Evolutionary conservation across 2,888 invertebrate genomes (phyloP).

Genomic region (Eupithecia dodoneata): DNA sequence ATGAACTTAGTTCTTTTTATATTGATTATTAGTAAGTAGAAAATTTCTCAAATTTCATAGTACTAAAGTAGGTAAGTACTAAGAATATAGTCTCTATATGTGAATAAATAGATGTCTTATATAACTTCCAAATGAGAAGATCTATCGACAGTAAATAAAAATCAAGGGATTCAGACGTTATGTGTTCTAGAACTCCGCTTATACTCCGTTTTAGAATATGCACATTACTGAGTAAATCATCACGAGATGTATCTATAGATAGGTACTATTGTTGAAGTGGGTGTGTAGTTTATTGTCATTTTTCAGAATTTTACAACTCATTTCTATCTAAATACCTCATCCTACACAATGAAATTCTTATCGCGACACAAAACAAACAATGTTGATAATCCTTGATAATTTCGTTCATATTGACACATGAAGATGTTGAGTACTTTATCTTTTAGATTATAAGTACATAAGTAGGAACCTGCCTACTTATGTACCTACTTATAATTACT

Average conservation of each 20-base stretch:
- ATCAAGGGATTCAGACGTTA: too few relatives aligned
- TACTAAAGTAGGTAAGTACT: too few relatives aligned
- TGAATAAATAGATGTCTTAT: too few relatives aligned
- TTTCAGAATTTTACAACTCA: neutral
- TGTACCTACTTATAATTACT: neutral
- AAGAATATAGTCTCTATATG: too few relatives aligned
- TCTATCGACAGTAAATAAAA: too few relatives aligned
- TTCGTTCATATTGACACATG: constrained; percentile 8
- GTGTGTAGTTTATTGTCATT: neutral
- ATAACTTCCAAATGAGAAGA: too few relatives aligned
- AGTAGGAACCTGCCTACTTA: neutral
- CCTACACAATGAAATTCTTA: neutral
- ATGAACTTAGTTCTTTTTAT: too few relatives aligned
- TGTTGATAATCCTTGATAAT: neutral
- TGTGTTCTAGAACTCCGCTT: neutral
- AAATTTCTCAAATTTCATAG: too few relatives aligned
- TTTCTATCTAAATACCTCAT: neutral
- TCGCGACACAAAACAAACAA: neutral
- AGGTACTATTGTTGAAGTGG: neutral
- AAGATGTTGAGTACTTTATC: constrained; percentile 8
- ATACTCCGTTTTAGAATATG: too few relatives aligned
- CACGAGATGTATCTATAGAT: neutral
- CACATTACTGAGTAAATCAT: neutral
- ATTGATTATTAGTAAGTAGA: too few relatives aligned
- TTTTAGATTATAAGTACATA: neutral